Conservation (phyloP, 2,113 vertebrate species). For the Pomatorhinus ruficollis region DNA sequence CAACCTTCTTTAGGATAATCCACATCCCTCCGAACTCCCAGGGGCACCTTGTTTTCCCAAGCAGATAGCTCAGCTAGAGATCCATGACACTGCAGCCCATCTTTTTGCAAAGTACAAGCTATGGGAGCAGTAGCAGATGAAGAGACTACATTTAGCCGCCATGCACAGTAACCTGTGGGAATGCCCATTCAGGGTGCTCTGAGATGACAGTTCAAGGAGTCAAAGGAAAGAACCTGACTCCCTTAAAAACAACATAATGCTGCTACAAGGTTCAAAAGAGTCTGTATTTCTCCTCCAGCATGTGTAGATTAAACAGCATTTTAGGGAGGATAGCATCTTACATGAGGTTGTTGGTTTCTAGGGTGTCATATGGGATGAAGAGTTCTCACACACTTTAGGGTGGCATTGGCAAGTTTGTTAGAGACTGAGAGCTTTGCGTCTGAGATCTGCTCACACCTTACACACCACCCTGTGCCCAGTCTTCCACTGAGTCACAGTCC, state of each 20-base stretch:
- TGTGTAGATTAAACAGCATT: neutral
- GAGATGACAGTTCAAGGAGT: neutral
- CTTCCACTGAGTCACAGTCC: neutral
- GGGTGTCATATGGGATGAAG: neutral
- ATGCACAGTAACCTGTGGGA: neutral
- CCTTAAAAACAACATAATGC: neutral
- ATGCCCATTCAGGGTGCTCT: neutral
- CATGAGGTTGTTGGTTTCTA: neutral
- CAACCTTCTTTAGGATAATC: neutral
- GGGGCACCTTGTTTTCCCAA: neutral
- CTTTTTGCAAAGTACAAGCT: neutral
- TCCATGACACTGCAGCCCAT: neutral
- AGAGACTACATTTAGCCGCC: neutral
- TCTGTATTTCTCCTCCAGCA: neutral
- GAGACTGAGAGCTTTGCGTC: neutral
- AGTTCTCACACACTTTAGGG: neutral
- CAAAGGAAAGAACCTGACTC: neutral
- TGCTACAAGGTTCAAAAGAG: neutral
- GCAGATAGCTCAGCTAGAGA: neutral
- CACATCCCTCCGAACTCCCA: neutral
- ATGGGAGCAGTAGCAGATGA: neutral
- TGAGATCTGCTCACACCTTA: neutral
- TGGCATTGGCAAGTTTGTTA: neutral
- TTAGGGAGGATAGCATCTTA: neutral
- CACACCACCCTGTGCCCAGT: accelerated